A percentile compares a stretch with the other conserved stretches of the same genome.
These are phyloP conservation scores for Neomorphus geoffroyi DNA, from an alignment of 2,797 vertebrate genomes.

Conservation along the genomic window DNA sequence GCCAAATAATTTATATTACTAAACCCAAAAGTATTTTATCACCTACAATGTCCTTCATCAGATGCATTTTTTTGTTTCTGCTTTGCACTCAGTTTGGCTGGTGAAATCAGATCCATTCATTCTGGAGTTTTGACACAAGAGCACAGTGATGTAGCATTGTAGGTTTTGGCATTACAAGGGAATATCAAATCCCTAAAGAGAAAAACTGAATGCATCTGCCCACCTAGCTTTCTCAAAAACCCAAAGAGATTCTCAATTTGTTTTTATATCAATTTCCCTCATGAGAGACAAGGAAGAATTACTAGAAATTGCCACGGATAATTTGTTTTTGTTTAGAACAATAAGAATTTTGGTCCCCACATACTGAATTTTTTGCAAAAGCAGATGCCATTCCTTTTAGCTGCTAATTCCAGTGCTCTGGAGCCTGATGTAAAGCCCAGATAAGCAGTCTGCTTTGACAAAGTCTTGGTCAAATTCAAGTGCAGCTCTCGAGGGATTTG, in stretches of 20 bases:
- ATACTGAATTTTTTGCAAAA: background rate
- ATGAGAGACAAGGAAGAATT: background rate
- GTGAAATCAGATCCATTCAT: background rate
- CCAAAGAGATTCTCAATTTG: background rate
- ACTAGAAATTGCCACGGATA: background rate
- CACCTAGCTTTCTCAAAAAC: background rate
- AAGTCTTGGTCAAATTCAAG: background rate
- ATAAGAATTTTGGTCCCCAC: background rate
- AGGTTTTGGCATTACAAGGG: background rate
- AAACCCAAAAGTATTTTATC: background rate
- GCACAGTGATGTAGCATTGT: background rate
- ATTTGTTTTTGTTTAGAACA: background rate
- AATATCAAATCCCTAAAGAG: background rate
- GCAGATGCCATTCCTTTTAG: background rate
- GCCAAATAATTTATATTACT: background rate
- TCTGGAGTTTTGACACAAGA: background rate
- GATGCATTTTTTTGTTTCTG: background rate
- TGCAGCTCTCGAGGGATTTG: background rate
- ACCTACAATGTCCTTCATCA: background rate
- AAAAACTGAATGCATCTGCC: background rate
- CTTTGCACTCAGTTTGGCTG: background rate
- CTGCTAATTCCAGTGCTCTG: background rate
- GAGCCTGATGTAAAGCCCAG: background rate
- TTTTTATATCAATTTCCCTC: background rate
- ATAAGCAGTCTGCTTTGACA: background rate